Conservation (phyloP, 1,140 invertebrate species). For the Heliconius hewitsoni region DNA sequence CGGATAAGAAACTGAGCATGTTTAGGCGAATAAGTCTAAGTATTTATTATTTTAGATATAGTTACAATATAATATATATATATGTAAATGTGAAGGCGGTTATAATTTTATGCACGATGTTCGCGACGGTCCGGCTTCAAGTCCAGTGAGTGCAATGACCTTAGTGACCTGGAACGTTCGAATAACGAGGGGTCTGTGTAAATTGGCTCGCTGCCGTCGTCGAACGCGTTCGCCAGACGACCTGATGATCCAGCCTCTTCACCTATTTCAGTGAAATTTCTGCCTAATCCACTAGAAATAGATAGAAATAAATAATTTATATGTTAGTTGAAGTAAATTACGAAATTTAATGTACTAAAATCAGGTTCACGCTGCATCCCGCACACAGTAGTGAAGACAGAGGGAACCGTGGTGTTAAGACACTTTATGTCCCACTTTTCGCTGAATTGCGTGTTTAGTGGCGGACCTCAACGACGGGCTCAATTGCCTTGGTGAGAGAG, state of each 20-base stretch:
- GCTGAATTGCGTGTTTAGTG: no score
- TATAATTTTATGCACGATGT: conserved; percentile 52
- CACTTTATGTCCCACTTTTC: no score
- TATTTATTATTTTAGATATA: conserved; percentile 20
- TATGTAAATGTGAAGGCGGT: conserved; percentile 27
- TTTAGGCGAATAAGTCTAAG: conserved; percentile 46
- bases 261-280: conserved; percentile 69
- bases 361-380: no score
- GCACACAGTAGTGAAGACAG: no score
- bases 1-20: conserved; percentile 57
- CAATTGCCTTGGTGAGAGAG: no score
- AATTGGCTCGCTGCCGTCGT: conserved; percentile 95
- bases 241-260: conserved; percentile 72
- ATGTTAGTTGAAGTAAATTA: not conserved
- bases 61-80: not conserved
- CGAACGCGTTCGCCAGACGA: conserved; percentile 81
- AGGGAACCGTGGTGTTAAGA: no score
- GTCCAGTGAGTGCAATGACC: conserved; percentile 77
- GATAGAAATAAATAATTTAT: conserved; percentile 24
- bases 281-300: conserved; percentile 73
- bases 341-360: no score
- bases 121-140: conserved; percentile 72
- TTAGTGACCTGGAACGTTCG: conserved; percentile 87
- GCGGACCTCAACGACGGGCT: no score
- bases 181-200: conserved; percentile 96